Percentiles rank a stretch among this genome's conserved stretches.
These are phyloP conservation scores for Urocyon cinereoargenteus DNA, from an alignment of 2,797 vertebrate species.

Conservation along the genomic window DNA sequence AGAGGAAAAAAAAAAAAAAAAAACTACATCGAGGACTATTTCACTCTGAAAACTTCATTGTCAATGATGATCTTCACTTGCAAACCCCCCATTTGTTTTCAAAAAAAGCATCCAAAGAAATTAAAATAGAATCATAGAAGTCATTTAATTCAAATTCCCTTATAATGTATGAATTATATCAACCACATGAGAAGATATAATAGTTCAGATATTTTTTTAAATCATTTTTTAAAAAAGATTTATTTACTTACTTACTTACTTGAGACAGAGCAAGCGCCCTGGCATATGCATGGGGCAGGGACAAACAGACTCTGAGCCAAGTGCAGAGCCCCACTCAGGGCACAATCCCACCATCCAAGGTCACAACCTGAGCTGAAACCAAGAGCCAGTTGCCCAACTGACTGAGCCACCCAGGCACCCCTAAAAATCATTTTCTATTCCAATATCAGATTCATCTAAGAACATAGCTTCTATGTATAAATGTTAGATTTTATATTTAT, in stretches of 20 bases:
- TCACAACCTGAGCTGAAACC: background rate
- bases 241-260: background rate
- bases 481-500: background rate
- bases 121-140: background rate
- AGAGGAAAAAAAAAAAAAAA: no score
- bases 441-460: background rate
- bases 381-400: background rate
- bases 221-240: background rate
- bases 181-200: background rate
- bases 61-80: background rate
- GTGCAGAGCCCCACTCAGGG: fast-evolving
- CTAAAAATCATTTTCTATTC: constrained; percentile 17
- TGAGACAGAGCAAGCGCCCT: background rate
- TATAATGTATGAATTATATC: background rate
- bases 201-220: background rate
- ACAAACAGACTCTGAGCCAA: background rate
- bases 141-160: constrained; percentile 47
- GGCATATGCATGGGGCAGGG: background rate
- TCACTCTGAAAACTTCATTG: background rate
- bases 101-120: background rate
- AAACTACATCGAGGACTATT: background rate
- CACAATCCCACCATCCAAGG: background rate
- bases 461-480: background rate
- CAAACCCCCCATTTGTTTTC: background rate
- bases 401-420: background rate